phyloP scores from a whole-genome alignment of 2,797 vertebrate species.

The Leptoclinus maculatus region DNA sequence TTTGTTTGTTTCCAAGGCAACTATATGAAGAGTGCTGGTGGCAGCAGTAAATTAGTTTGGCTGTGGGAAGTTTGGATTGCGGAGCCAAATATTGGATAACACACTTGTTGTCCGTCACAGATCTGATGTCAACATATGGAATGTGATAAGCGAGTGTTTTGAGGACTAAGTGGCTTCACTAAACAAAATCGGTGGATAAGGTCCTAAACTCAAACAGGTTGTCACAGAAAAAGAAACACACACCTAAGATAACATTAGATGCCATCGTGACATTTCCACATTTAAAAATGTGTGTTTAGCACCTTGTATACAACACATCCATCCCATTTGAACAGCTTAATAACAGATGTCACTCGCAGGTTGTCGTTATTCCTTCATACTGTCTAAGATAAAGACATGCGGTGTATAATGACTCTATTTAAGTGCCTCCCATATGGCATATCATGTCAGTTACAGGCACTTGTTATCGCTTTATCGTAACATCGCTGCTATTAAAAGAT shows the following conservation, averaged over 20 bases:
- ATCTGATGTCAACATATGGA: conserved; percentile 43
- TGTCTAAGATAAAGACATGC: background rate
- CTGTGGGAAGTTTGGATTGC: conserved; percentile 45
- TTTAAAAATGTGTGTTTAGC: conserved; percentile 29
- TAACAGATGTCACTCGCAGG: conserved; percentile 13
- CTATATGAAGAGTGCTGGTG: conserved; percentile 67
- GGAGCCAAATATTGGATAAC: conserved; percentile 52
- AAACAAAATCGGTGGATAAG: conserved; percentile 7
- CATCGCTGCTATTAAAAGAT: background rate
- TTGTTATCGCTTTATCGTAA: background rate
- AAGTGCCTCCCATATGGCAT: conserved; percentile 5
- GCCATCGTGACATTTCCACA: conserved; percentile 15
- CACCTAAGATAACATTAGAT: background rate
- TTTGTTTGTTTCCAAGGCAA: conserved; percentile 84
- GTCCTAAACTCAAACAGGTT: background rate
- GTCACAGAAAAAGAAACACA: background rate
- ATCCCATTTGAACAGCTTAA: conserved; percentile 11
- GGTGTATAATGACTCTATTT: background rate
- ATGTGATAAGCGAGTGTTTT: conserved; percentile 21
- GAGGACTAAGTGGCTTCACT: conserved; percentile 19
- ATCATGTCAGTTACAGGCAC: background rate
- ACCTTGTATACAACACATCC: conserved; percentile 15
- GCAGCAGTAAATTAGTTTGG: conserved; percentile 74
- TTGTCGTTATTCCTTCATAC: conserved; percentile 3
- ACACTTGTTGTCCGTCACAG: conserved; percentile 54